A percentile compares a stretch with the other conserved stretches of the same genome.
Evolutionary conservation across 2,888 invertebrate genomes (phyloP).

Genomic region (Callinectes sapidus): DNA sequence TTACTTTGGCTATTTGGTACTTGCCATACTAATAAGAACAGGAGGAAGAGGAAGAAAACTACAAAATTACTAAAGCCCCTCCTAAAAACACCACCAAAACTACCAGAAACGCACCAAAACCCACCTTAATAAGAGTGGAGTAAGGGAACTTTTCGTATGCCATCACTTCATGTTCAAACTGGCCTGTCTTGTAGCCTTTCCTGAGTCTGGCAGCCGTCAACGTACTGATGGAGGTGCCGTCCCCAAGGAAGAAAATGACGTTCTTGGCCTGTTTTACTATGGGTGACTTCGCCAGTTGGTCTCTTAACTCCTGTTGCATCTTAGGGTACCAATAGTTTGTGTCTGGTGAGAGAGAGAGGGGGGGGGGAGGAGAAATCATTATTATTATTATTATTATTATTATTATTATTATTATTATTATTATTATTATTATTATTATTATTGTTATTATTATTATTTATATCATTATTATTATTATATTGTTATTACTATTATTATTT

Average conservation of each 20-base stretch:
- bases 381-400: not conserved
- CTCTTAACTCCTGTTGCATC: slow-evolving; percentile 62
- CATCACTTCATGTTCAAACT: slow-evolving; percentile 83
- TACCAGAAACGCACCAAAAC: not conserved
- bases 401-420: not conserved
- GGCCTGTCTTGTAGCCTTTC: slow-evolving; percentile 81
- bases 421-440: too few species aligned
- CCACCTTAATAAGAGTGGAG: slow-evolving; percentile 85
- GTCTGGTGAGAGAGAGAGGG: slow-evolving; percentile 56
- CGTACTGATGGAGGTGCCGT: slow-evolving; percentile 81
- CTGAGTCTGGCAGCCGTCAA: slow-evolving; percentile 86
- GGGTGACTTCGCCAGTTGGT: slow-evolving; percentile 59
- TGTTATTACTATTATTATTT: too few species aligned
- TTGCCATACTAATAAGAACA: too few species aligned
- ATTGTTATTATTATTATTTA: too few species aligned
- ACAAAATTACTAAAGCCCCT: not conserved
- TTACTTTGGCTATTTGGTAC: not conserved
- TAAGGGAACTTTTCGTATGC: slow-evolving; percentile 87
- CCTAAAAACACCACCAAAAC: not conserved
- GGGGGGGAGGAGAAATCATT: not conserved
- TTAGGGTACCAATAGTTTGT: slow-evolving; percentile 55
- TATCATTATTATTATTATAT: too few species aligned
- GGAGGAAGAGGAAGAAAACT: too few species aligned
- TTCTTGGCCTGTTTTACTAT: slow-evolving; percentile 78
- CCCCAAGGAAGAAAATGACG: slow-evolving; percentile 87